These are phyloP conservation scores for Bombylius major DNA, from an alignment of 2,888 invertebrate species.

Conservation along the genomic window DNA sequence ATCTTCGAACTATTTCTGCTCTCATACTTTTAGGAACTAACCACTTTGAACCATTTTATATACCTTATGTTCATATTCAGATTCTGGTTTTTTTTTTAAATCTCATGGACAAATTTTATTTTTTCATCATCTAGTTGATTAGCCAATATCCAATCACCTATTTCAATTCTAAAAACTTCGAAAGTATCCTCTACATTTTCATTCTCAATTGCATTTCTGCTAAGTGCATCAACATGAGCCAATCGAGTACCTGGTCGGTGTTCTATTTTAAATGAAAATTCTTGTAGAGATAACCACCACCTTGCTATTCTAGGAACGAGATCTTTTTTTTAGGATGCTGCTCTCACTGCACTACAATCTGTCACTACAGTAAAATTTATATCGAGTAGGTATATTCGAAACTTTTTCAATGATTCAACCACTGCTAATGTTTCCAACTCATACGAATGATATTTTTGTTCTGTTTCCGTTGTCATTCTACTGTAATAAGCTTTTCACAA, in stretches of 20 bases:
- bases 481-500: constrained; percentile 5
- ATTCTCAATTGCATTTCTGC: too few species aligned
- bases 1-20: constrained; percentile 5
- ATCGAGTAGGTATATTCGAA: neutral
- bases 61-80: neutral
- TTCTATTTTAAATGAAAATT: neutral
- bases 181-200: neutral
- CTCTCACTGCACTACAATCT: constrained; percentile 7
- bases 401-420: neutral
- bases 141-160: neutral
- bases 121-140: neutral
- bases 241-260: neutral
- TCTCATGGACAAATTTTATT: neutral
- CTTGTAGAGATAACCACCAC: constrained; percentile 4
- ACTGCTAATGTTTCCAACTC: constrained; percentile 6
- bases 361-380: neutral
- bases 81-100: neutral
- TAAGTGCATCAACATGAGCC: constrained; percentile 1
- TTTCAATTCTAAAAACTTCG: neutral
- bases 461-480: neutral
- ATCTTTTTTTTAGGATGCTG: constrained; percentile 16
- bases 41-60: too few species aligned
- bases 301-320: constrained; percentile 8
- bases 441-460: constrained; percentile 1
- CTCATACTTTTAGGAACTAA: constrained; percentile 9